These are phyloP conservation scores for Scolopax mira DNA, from an alignment of 2,113 vertebrate species.

Conservation along the genomic window DNA sequence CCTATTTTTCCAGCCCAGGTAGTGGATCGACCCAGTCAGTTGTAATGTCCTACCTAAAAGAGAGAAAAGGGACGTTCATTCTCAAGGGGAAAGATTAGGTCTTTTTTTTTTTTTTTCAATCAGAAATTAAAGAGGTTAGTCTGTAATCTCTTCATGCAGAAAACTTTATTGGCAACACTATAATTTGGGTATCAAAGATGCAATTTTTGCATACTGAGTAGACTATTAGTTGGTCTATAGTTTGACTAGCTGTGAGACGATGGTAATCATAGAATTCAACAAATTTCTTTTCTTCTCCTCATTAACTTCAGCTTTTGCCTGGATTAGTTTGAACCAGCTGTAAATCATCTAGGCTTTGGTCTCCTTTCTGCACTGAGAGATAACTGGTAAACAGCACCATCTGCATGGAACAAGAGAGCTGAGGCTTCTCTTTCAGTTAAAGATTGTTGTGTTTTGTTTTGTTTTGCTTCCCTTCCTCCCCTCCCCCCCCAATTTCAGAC, in stretches of 20 bases:
- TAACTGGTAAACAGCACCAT: constrained; percentile 52
- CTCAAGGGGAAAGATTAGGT: not conserved
- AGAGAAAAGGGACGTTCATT: not conserved
- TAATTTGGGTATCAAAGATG: not conserved
- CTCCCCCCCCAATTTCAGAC: not conserved
- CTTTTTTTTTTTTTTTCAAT: not conserved
- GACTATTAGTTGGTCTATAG: not conserved
- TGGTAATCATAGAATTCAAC: not conserved
- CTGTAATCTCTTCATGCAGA: not conserved
- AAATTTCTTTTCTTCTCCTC: constrained; percentile 1
- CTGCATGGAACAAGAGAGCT: not conserved
- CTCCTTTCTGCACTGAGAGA: constrained; percentile 1
- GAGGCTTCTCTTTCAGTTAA: not conserved
- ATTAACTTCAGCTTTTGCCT: constrained; percentile 38
- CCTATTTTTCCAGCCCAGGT: not conserved
- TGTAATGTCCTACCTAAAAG: not conserved
- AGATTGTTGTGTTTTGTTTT: not conserved
- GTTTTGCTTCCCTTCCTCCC: not conserved
- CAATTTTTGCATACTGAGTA: not conserved
- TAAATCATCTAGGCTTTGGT: constrained; percentile 18
- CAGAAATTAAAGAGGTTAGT: not conserved
- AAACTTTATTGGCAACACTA: not conserved
- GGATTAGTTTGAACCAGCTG: constrained; percentile 35
- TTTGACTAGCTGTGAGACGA: not conserved
- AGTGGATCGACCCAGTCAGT: not conserved